A percentile compares a stretch with the other conserved stretches of the same genome.
Conservation (phyloP, 2,113 vertebrate genomes). For the Myrmophylax atrothorax region DNA sequence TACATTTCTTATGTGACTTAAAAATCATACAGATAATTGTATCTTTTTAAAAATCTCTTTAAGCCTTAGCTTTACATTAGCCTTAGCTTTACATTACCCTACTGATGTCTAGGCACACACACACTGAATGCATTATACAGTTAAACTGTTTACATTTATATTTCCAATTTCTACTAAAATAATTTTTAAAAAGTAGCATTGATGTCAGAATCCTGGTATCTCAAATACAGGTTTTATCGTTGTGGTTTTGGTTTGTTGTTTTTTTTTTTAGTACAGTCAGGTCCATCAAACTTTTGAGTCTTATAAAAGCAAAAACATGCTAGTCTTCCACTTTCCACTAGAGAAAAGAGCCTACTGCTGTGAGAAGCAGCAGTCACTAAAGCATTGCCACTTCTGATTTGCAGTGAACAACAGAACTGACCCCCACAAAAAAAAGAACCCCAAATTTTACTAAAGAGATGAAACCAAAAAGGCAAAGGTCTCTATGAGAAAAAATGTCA, state of each 20-base stretch:
- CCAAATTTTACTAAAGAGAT: neutral
- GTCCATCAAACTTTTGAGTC: neutral
- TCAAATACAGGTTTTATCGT: neutral
- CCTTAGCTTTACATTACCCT: slow-evolving; percentile 24
- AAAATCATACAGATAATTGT: slow-evolving; percentile 65
- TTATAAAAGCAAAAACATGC: neutral
- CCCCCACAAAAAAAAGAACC: neutral
- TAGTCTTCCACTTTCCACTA: neutral
- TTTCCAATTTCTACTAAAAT: slow-evolving; percentile 16
- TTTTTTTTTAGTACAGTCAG: neutral
- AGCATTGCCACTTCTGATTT: neutral
- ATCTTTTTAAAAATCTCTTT: slow-evolving; percentile 37
- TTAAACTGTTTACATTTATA: slow-evolving; percentile 23
- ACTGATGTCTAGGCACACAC: neutral
- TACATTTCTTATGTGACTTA: slow-evolving; percentile 69
- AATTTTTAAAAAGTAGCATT: neutral
- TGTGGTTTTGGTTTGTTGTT: neutral
- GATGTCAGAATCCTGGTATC: neutral
- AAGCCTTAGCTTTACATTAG: slow-evolving; percentile 24
- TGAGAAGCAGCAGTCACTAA: neutral
- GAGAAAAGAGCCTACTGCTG: neutral
- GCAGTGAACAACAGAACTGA: neutral
- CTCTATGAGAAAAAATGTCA: neutral
- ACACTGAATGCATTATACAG: neutral
- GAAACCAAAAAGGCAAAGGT: neutral